A percentile compares a stretch with the other conserved stretches of the same genome.
phyloP scores from a whole-genome alignment of 2,113 vertebrate genomes.

The Corvus hawaiiensis region DNA sequence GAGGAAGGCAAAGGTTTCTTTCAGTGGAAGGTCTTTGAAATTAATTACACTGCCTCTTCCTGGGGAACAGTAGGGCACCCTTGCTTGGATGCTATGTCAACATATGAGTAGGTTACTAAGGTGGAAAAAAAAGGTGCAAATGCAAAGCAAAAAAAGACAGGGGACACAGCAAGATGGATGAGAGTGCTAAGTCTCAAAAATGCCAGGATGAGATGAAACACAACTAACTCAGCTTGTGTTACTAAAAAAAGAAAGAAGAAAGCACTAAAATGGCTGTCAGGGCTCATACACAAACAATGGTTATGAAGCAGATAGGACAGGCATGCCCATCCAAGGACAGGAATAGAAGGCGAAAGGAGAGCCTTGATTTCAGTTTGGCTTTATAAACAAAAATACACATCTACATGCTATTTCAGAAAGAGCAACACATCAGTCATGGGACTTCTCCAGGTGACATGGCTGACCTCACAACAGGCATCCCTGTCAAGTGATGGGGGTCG shows the following conservation, averaged over 20 bases:
- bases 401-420: not conserved
- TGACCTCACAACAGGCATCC: not conserved
- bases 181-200: not conserved
- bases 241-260: not conserved
- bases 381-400: not conserved
- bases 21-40: slow-evolving; percentile 2
- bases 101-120: slow-evolving; percentile 17
- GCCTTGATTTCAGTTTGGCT: not conserved
- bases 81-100: slow-evolving; percentile 22
- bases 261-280: not conserved
- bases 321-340: not conserved
- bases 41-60: slow-evolving; percentile 3
- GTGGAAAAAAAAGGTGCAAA: not conserved
- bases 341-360: not conserved
- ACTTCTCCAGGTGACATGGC: not conserved
- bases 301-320: not conserved
- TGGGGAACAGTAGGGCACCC: not conserved
- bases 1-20: slow-evolving; percentile 39
- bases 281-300: not conserved
- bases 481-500: fast-evolving
- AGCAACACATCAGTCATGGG: not conserved
- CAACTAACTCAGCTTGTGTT: not conserved
- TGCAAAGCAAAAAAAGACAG: not conserved
- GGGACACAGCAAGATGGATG: not conserved
- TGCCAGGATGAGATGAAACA: not conserved